Conservation (phyloP, 2,113 vertebrate species). For the Archilochus colubris region DNA sequence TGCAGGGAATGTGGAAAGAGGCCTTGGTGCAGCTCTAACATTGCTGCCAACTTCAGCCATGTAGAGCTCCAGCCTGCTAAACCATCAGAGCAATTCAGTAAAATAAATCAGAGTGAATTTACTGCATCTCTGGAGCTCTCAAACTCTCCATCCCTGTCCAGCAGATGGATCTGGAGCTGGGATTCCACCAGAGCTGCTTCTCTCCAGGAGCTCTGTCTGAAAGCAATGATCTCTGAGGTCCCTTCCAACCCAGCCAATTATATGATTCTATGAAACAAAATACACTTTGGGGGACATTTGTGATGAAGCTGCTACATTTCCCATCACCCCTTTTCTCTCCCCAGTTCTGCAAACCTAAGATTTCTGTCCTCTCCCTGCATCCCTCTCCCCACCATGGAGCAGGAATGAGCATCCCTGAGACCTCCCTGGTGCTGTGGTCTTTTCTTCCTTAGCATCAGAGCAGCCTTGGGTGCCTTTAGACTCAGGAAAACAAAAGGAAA, state of each 20-base stretch:
- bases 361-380: neutral
- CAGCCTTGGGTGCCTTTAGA: neutral
- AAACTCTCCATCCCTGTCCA: neutral
- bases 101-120: neutral
- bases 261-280: neutral
- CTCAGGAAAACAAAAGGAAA: neutral
- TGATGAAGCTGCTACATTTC: neutral
- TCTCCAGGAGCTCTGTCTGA: neutral
- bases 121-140: neutral
- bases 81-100: neutral
- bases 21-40: neutral
- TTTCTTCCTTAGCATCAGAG: fast-evolving
- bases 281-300: fast-evolving
- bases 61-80: neutral
- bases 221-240: too few relatives aligned
- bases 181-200: neutral
- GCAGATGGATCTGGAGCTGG: neutral
- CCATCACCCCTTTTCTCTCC: fast-evolving
- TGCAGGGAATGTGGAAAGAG: fast-evolving
- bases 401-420: neutral
- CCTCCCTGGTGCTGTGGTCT: neutral
- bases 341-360: neutral
- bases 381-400: neutral
- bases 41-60: neutral
- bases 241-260: too few relatives aligned